A percentile compares a stretch with the other conserved stretches of the same genome.
phyloP scores from a whole-genome alignment of 1,140 invertebrate genomes.

The Bombus superbus region DNA sequence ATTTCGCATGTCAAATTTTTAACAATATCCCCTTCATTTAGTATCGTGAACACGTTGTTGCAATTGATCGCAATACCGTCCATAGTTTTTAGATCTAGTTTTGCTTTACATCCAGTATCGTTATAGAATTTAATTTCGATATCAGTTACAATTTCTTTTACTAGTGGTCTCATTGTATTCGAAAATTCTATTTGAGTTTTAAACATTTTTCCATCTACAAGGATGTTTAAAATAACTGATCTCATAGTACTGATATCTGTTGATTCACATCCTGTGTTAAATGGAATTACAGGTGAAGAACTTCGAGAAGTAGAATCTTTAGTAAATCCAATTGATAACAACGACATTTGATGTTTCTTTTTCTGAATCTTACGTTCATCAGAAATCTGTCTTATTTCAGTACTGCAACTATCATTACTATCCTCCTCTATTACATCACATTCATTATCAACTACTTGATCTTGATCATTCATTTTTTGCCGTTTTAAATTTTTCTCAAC shows the following conservation, averaged over 20 bases:
- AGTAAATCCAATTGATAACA: constrained; percentile 71
- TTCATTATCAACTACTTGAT: not conserved
- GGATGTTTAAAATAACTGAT: constrained; percentile 63
- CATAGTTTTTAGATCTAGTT: constrained; percentile 64
- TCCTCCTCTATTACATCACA: constrained; percentile 12
- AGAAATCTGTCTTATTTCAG: constrained; percentile 21
- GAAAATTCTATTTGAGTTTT: constrained; percentile 67
- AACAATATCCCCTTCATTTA: constrained; percentile 55
- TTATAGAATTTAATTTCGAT: constrained; percentile 64
- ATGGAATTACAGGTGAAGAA: constrained; percentile 60
- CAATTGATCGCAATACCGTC: constrained; percentile 54
- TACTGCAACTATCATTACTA: constrained; percentile 50
- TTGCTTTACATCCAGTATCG: constrained; percentile 70
- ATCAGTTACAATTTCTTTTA: constrained; percentile 56
- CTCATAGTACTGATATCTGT: constrained; percentile 16
- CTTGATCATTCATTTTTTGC: constrained; percentile 2
- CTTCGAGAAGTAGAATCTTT: constrained; percentile 56
- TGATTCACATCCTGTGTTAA: not conserved
- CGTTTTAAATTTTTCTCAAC: constrained; percentile 55
- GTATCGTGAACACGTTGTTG: constrained; percentile 55
- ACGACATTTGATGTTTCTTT: constrained; percentile 63
- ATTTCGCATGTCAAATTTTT: constrained; percentile 67
- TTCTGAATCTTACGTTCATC: constrained; percentile 9
- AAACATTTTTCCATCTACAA: constrained; percentile 66
- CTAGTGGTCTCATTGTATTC: constrained; percentile 54